phyloP scores from a whole-genome alignment of 2,888 invertebrate genomes.

The Actias luna region DNA sequence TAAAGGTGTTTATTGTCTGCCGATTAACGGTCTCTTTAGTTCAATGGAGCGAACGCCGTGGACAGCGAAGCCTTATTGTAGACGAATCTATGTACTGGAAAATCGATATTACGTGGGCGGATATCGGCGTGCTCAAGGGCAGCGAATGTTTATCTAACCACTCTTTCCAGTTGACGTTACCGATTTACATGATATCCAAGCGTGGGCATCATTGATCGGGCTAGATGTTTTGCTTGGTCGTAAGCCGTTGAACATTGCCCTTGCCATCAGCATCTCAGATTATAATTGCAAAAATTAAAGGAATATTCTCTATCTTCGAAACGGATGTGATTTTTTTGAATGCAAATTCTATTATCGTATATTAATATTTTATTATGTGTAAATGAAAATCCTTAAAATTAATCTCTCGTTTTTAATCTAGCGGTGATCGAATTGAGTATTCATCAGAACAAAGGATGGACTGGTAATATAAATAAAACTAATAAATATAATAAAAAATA shows the following conservation, averaged over 20 bases:
- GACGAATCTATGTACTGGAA: slow-evolving; percentile 69
- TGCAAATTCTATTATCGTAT: no score
- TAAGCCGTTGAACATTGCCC: not conserved
- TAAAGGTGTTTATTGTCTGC: slow-evolving; percentile 13
- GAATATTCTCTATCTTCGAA: no score
- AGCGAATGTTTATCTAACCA: slow-evolving; percentile 37
- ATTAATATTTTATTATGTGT: no score
- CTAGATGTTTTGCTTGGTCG: not conserved
- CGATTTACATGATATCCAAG: not conserved
- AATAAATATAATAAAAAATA: no score
- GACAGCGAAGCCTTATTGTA: slow-evolving; percentile 68
- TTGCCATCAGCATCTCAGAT: not conserved
- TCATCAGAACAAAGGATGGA: no score
- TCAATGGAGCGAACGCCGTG: slow-evolving; percentile 21
- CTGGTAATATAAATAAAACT: no score
- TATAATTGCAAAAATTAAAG: not conserved
- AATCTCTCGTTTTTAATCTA: no score
- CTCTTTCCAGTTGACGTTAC: slow-evolving; percentile 3
- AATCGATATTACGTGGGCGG: slow-evolving; percentile 74
- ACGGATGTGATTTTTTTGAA: no score
- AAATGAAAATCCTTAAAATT: no score
- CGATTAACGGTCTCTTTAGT: not conserved
- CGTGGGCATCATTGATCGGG: not conserved
- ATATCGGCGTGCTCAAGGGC: slow-evolving; percentile 64
- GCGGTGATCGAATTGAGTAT: no score